A percentile compares a stretch with the other conserved stretches of the same genome.
Evolutionary conservation across 2,888 invertebrate species (phyloP).

Genomic region (Coleophora deauratella): DNA sequence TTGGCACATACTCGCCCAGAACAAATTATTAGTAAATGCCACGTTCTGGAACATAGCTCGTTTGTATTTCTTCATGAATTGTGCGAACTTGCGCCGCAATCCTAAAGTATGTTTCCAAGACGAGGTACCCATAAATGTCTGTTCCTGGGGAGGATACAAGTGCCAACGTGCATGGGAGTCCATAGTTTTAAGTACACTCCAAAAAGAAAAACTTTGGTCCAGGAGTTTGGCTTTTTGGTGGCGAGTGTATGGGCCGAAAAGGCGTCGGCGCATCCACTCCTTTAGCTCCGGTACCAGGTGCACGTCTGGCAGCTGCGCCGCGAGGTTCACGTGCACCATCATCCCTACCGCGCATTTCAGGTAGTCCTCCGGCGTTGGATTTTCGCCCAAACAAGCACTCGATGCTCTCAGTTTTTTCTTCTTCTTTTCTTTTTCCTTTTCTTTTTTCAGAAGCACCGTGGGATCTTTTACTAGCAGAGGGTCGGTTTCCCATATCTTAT

Average conservation of each 20-base stretch:
- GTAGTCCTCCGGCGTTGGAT: constrained; percentile 46
- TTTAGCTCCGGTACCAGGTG: constrained; percentile 51
- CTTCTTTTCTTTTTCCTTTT: constrained; percentile 32
- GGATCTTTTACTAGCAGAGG: too few species aligned
- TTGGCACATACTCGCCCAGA: constrained; percentile 59
- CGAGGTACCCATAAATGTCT: constrained; percentile 29
- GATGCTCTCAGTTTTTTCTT: constrained; percentile 33
- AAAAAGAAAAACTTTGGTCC: constrained; percentile 20
- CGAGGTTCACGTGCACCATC: constrained; percentile 41
- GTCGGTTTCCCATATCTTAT: constrained; percentile 52
- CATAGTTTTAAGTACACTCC: constrained; percentile 37
- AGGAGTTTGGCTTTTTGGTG: constrained; percentile 28
- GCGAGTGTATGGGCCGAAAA: constrained; percentile 37
- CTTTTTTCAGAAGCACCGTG: constrained; percentile 3
- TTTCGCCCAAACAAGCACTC: constrained; percentile 38
- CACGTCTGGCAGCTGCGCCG: constrained; percentile 53
- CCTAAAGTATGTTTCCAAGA: constrained; percentile 44
- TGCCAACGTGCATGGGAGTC: constrained; percentile 34
- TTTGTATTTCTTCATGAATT: constrained; percentile 34
- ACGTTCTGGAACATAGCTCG: constrained; percentile 37
- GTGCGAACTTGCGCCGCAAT: constrained; percentile 39
- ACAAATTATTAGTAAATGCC: constrained; percentile 40
- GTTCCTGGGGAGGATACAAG: constrained; percentile 31
- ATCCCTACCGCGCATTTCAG: constrained; percentile 45
- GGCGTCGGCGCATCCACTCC: constrained; percentile 59